Percentiles rank a stretch among this genome's conserved stretches.
These are phyloP conservation scores for Amphipoea lucens DNA, from an alignment of 2,888 invertebrate species.

Conservation along the genomic window DNA sequence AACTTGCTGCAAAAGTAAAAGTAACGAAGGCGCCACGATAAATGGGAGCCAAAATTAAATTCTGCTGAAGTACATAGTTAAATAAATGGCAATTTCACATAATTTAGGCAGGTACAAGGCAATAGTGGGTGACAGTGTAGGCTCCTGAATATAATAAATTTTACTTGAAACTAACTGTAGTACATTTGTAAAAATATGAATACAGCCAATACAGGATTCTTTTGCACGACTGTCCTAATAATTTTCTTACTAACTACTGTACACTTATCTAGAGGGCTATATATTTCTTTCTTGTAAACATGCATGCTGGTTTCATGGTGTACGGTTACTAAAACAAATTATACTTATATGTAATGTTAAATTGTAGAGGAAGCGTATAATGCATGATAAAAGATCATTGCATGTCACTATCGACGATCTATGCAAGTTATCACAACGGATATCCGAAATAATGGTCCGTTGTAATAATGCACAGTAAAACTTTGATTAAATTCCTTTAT, in stretches of 20 bases:
- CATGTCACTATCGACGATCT: conserved; percentile 41
- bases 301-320: conserved; percentile 43
- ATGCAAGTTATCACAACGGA: conserved; percentile 48
- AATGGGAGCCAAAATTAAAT: neutral
- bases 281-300: conserved; percentile 4
- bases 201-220: neutral
- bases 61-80: neutral
- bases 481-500: neutral
- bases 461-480: conserved; percentile 27
- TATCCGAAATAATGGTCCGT: conserved; percentile 38
- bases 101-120: neutral
- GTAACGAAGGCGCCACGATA: neutral
- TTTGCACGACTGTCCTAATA: neutral
- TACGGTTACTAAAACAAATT: conserved; percentile 38
- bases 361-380: conserved; percentile 2
- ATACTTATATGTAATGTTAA: neutral
- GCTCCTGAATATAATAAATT: too few relatives aligned
- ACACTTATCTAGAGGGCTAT: conserved; percentile 4
- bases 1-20: neutral
- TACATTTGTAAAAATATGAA: neutral
- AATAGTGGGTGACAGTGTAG: neutral
- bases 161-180: neutral
- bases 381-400: conserved; percentile 24
- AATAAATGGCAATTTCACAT: neutral
- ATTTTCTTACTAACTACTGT: conserved; percentile 25